Percentiles rank a stretch among this genome's conserved stretches.
These are phyloP conservation scores for Oreocharis arfaki DNA, from an alignment of 2,113 vertebrate species.

Conservation along the genomic window DNA sequence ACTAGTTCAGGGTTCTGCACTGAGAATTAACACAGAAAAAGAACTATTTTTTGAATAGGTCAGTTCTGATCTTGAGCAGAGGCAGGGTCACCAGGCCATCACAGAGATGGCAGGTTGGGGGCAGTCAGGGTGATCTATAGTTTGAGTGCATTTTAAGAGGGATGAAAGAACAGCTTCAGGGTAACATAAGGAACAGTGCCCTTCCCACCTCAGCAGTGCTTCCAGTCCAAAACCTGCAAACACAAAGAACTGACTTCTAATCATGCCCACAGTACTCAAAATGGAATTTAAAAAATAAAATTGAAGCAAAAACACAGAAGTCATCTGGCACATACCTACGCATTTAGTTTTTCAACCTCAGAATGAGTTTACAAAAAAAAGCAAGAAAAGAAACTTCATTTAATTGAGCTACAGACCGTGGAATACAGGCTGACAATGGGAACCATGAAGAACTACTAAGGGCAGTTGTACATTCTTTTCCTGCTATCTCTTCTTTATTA, in stretches of 20 bases:
- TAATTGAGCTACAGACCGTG: background rate
- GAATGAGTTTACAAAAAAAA: background rate
- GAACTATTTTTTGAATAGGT: background rate
- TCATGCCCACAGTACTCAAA: background rate
- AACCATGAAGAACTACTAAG: background rate
- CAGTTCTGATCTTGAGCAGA: background rate
- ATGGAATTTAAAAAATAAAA: background rate
- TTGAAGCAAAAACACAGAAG: background rate
- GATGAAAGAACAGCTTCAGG: background rate
- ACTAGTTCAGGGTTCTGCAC: background rate
- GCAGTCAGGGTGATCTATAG: background rate
- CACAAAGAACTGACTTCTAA: background rate
- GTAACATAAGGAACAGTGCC: background rate
- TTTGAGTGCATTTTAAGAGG: background rate
- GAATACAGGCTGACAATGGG: background rate
- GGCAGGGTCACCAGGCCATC: background rate
- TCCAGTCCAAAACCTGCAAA: background rate
- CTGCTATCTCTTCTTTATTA: background rate
- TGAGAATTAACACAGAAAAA: background rate
- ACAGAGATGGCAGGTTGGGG: background rate
- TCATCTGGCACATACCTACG: background rate
- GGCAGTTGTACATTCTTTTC: background rate
- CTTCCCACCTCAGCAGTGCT: background rate
- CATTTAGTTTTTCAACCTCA: background rate
- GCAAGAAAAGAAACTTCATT: background rate